Base-by-base conservation (phyloP, 2,113 vertebrate species). In the Thamnaconus septentrionalis region DNA sequence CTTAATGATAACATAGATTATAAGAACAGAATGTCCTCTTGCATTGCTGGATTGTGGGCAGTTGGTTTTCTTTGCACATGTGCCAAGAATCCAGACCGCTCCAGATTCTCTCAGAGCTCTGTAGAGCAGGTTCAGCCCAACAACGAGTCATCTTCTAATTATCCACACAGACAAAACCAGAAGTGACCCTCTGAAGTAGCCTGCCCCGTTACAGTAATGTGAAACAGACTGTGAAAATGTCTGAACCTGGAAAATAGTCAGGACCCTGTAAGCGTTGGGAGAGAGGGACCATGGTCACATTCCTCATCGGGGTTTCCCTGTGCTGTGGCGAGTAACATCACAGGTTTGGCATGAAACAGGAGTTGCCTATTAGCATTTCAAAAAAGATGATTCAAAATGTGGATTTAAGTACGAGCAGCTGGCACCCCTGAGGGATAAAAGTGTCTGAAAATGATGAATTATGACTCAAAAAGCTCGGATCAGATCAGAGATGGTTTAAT, bases 161-260 rank as follows among this genome's bases (percentile, higher is more conserved):
- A 56, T 48, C 65, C 41, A 12, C 56, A 68, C 47, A 81, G 75
- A 76, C 45, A n/a, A 71, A 63, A 75, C 76, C 63, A 65, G 64
- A 64, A 75, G 53, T 42, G 72, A 74, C 78, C 69, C 72, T 78
- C 71, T 61, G 45, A 75, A 70, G 70, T 60, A 57, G 39, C 47
- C 79, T 9, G 18, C 18, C 18, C 18, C 18, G 73, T 78, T 83
- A 68, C 69, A 75, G 41, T 71, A 78, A 82, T 85, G 83, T 85
- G 80, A 76, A 87, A 78, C 75, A 76, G 86, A 85, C 86, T 74
- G 83, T 83, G 78, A 85, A 85, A 83, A 82, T 68, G 63, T 80
- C 56, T 71, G 67, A 80, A 80, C 72, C 69, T 84, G 76, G 71
- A 71, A 76, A 80, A 79, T 79, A 78, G 84, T 80, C 75, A 76